Percentiles rank a stretch among this genome's conserved stretches.
Evolutionary conservation across 2,797 vertebrate species (phyloP).

Genomic region (Lates japonicus): DNA sequence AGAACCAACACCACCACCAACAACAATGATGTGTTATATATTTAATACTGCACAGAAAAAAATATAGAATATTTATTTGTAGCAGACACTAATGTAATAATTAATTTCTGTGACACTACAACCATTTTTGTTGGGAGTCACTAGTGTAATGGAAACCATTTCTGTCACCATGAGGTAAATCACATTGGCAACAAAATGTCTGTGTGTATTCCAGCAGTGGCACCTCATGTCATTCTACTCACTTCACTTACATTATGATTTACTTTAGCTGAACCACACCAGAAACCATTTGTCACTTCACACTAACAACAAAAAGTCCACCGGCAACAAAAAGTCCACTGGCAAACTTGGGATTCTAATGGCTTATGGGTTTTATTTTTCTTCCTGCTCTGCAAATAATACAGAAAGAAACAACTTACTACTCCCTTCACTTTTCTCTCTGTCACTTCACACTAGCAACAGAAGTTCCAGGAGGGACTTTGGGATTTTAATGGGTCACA

Average conservation of each 20-base stretch:
- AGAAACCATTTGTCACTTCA: conserved; percentile 57
- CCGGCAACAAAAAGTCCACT: conserved; percentile 6
- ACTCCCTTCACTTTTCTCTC: conserved; percentile 28
- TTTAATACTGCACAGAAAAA: not conserved
- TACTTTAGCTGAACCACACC: conserved; percentile 22
- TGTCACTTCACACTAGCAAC: conserved; percentile 63
- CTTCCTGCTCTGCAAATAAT: conserved; percentile 7
- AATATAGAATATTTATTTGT: conserved; percentile 7
- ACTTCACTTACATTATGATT: conserved; percentile 27
- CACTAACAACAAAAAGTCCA: conserved; percentile 24
- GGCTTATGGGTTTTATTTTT: not conserved
- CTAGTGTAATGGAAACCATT: conserved; percentile 22
- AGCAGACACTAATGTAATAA: conserved; percentile 7
- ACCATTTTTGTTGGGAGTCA: conserved; percentile 2
- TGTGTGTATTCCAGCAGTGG: conserved; percentile 15
- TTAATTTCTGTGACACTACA: conserved; percentile 19
- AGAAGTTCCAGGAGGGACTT: conserved; percentile 51
- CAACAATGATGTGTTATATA: not conserved
- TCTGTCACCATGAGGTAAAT: conserved; percentile 28
- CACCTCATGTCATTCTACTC: conserved; percentile 17
- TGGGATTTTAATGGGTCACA: conserved; percentile 63
- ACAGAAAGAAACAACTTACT: conserved; percentile 26
- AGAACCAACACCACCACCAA: no score
- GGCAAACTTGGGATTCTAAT: conserved; percentile 11
- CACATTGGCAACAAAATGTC: conserved; percentile 28